Evolutionary conservation across 2,113 vertebrate genomes (phyloP), one percentile per base, ranked within the genome.

Genomic region (Alethe castanea): DNA sequence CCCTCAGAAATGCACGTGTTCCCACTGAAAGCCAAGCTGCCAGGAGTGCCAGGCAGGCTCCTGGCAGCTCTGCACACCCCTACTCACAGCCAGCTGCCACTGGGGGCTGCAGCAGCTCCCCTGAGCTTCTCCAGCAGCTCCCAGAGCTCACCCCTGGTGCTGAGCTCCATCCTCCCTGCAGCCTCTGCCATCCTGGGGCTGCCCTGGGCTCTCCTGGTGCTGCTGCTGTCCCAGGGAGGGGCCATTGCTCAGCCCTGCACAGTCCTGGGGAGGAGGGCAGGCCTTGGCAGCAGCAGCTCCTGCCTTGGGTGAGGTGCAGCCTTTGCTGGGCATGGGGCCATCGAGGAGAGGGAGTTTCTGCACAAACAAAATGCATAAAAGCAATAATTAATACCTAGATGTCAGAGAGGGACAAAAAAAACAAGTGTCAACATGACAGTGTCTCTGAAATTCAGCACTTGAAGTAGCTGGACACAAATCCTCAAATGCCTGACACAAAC

Each of bases 291-390:
- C 74, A 84, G 89, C 78, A 24, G 50, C 14, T 69, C 74, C 72
- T 48, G 23, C 50, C 79, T 59, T 86, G 61, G 95, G 12, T 28
- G 88, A 73, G 48, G 70, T 64, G 54, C 78, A 88, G 33, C 48
- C 64, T 47, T 96, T 79, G 19, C 81, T n/a, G 16, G 96, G 77
- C 82, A 96, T 44, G 36, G 96, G 78, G 18, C 96, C 92, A 2
- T 96, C 96, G 0, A 96, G 84, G 53, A 95, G 57, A 35, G 97
- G 96, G 66, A 98, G 81, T 78, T 97, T 97, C 98, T 98, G 67
- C 33, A 65, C 9, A 25, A 61, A 73, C 1, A 35, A 47, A 86
- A 42, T 19, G 69, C 9, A 96, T 14, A 12, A 60, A 69, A 61
- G 2, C 18, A 45, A 12, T 15, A 14, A 69, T 60, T n/a, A 38